These are phyloP conservation scores for Clostera curtula DNA, from an alignment of 2,888 invertebrate genomes.

Conservation along the genomic window DNA sequence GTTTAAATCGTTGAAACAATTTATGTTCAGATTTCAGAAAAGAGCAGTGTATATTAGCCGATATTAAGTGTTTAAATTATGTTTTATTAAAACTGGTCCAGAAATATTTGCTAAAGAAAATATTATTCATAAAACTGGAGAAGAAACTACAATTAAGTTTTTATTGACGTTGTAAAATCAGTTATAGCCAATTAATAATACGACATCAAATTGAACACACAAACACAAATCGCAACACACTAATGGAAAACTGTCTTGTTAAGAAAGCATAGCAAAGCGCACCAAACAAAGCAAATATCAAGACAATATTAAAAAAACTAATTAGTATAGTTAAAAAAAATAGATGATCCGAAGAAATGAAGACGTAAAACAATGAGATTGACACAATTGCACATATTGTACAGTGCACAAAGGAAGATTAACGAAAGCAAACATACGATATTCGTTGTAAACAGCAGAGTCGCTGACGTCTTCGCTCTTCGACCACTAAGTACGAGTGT, in stretches of 20 bases:
- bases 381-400: constrained; percentile 34
- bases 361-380: too few relatives aligned
- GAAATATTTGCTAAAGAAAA: too few relatives aligned
- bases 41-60: too few relatives aligned
- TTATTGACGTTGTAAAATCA: too few relatives aligned
- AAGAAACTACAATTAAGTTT: too few relatives aligned
- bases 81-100: too few relatives aligned
- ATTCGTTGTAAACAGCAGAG: constrained; percentile 56
- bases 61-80: too few relatives aligned
- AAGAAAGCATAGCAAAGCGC: constrained; percentile 40
- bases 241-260: constrained; percentile 38
- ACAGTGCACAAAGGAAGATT: constrained; percentile 51
- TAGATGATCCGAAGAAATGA: too few relatives aligned
- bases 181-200: constrained; percentile 2
- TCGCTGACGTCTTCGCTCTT: constrained; percentile 53
- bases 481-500: constrained; percentile 69
- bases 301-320: constrained; percentile 4
- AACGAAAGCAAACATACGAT: constrained; percentile 54
- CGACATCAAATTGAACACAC: constrained; percentile 51
- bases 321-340: too few relatives aligned
- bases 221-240: constrained; percentile 71
- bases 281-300: constrained; percentile 13
- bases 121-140: too few relatives aligned
- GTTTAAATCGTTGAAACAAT: constrained; percentile 8
- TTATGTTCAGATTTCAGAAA: constrained; percentile 11